These are phyloP conservation scores for Perca flavescens DNA, from an alignment of 2,113 vertebrate species.

Conservation along the genomic window DNA sequence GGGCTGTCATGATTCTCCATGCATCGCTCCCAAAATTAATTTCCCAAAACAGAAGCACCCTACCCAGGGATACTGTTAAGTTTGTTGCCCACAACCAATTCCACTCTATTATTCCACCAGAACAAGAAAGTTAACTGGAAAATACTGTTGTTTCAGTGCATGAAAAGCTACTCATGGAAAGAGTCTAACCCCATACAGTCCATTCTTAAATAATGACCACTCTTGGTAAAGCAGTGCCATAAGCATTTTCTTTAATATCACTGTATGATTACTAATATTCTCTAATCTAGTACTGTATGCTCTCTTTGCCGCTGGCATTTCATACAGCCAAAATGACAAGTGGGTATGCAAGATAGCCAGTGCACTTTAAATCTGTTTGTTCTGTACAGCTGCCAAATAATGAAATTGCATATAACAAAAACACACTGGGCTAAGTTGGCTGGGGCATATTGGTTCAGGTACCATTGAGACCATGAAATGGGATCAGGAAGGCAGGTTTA, in stretches of 20 bases:
- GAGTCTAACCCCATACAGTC: neutral
- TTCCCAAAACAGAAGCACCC: constrained; percentile 23
- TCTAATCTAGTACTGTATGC: neutral
- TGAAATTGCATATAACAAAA: neutral
- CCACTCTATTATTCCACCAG: constrained; percentile 33
- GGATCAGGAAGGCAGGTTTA: neutral
- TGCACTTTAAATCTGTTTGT: neutral
- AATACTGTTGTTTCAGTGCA: neutral
- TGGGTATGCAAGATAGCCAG: neutral
- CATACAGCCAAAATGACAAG: neutral
- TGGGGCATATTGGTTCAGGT: neutral
- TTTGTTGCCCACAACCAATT: constrained; percentile 30
- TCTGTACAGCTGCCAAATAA: neutral
- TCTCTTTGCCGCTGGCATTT: neutral
- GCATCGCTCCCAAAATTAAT: constrained; percentile 12
- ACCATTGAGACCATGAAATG: neutral
- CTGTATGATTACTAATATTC: neutral
- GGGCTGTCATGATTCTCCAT: neutral
- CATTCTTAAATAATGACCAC: neutral
- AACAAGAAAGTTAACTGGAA: constrained; percentile 32
- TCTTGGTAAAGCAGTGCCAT: neutral
- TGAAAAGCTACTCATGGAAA: neutral
- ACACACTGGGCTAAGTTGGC: neutral
- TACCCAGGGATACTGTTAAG: constrained; percentile 33
- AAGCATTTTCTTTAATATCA: neutral